Evolutionary conservation across 2,888 invertebrate species (phyloP).

Genomic region (Antheraea assamensis): DNA sequence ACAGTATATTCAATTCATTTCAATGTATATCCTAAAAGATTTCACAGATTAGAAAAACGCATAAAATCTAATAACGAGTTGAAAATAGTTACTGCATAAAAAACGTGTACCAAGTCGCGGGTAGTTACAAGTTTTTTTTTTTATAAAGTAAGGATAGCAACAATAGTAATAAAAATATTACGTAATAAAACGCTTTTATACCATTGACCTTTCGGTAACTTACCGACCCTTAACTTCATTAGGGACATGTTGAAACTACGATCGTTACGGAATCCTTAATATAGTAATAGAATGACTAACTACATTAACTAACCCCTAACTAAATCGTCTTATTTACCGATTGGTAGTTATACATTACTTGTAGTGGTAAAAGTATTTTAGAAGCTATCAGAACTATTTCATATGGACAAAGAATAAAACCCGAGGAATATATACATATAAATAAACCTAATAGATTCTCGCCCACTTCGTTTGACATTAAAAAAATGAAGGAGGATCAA

Average conservation of each 20-base stretch:
- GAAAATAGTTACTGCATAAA: too few species aligned
- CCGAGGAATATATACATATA: too few species aligned
- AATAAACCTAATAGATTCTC: neutral
- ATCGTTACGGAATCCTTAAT: neutral
- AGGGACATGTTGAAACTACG: neutral
- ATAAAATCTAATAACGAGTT: too few species aligned
- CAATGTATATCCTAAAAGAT: too few species aligned
- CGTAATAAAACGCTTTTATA: neutral
- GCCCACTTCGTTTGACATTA: too few species aligned
- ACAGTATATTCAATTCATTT: too few species aligned
- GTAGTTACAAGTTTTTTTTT: too few species aligned
- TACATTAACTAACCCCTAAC: neutral
- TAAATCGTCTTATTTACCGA: neutral
- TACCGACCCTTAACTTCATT: neutral
- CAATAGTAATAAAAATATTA: too few species aligned
- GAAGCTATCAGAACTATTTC: neutral
- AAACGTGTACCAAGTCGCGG: too few species aligned
- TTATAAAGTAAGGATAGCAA: too few species aligned
- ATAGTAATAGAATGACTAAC: neutral
- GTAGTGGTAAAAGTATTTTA: neutral
- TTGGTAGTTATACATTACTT: neutral
- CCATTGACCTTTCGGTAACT: neutral
- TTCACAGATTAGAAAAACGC: too few species aligned
- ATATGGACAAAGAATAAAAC: neutral
- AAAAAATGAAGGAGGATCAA: too few species aligned